Percentiles rank a stretch among this genome's conserved stretches.
Conservation (phyloP, 64 coral and sea anemone genomes). For the Astreopora myriophthalma region DNA sequence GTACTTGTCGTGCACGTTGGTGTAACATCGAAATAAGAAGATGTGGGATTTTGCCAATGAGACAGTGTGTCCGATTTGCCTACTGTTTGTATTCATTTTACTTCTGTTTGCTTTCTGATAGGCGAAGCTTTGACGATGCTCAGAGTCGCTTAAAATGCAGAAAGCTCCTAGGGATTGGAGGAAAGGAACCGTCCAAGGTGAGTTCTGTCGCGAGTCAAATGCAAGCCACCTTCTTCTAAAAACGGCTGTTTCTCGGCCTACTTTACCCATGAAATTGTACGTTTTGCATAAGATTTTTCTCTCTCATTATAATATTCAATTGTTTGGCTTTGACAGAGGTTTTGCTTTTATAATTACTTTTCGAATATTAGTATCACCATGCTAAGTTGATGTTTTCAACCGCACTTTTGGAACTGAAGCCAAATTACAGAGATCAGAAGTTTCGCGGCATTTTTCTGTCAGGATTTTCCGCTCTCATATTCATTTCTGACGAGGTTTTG, state of each 20-base stretch:
- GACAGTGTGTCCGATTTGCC: background rate
- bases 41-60: background rate
- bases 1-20: background rate
- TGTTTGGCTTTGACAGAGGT: conserved; percentile 23
- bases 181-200: conserved; percentile 95
- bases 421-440: background rate
- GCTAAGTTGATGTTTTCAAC: background rate
- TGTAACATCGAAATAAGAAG: background rate
- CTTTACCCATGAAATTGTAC: background rate
- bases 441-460: background rate
- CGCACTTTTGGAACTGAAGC: background rate
- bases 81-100: conserved; percentile 7
- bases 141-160: conserved; percentile 97
- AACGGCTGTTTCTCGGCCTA: background rate
- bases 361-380: conserved; percentile 4
- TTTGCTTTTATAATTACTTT: conserved; percentile 37
- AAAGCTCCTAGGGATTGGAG: conserved; percentile 92
- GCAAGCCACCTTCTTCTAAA: background rate
- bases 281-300: background rate
- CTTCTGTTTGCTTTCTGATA: conserved; percentile 25
- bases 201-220: background rate
- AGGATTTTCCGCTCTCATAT: too few relatives aligned
- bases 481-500: too few relatives aligned
- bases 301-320: conserved; percentile 51
- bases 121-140: conserved; percentile 97